Evolutionary conservation across 2,888 invertebrate genomes (phyloP).

Genomic region (Drosophila falleni): DNA sequence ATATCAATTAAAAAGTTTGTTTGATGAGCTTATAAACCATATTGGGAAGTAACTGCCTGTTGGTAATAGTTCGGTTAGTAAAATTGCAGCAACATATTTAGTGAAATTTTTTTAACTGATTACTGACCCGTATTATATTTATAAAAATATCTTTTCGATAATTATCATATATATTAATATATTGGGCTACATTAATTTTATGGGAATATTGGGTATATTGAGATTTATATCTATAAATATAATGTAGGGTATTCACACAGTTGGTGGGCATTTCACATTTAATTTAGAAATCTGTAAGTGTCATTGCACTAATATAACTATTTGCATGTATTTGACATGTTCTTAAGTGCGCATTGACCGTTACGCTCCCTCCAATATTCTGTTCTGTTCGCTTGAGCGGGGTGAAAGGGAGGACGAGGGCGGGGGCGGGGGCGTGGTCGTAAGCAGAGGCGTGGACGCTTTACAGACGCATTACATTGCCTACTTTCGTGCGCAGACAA

Average conservation of each 20-base stretch:
- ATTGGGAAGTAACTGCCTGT: neutral
- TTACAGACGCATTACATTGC: conserved; percentile 66
- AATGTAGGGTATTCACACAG: neutral
- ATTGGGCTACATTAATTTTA: no score
- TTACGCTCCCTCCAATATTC: conserved; percentile 5
- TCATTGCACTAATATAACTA: conserved; percentile 33
- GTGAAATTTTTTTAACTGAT: neutral
- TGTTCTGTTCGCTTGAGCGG: conserved; percentile 3
- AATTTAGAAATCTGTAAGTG: conserved; percentile 28
- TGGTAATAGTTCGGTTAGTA: neutral
- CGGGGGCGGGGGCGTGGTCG: conserved; percentile 4
- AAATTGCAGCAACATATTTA: neutral
- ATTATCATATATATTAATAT: no score
- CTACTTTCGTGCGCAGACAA: conserved; percentile 58
- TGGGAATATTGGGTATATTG: neutral
- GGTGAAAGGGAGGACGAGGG: conserved; percentile 1
- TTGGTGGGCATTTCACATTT: neutral
- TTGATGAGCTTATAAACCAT: neutral
- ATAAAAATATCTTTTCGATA: no score
- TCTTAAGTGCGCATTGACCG: conserved; percentile 69
- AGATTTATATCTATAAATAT: neutral
- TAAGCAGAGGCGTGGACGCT: conserved; percentile 3
- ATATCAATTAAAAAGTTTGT: neutral
- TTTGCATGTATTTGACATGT: conserved; percentile 57
- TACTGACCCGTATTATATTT: no score